Evolutionary conservation across 1,140 invertebrate species (phyloP), one percentile per base, ranked within the genome.

Genomic region (Littorina saxatilis): DNA sequence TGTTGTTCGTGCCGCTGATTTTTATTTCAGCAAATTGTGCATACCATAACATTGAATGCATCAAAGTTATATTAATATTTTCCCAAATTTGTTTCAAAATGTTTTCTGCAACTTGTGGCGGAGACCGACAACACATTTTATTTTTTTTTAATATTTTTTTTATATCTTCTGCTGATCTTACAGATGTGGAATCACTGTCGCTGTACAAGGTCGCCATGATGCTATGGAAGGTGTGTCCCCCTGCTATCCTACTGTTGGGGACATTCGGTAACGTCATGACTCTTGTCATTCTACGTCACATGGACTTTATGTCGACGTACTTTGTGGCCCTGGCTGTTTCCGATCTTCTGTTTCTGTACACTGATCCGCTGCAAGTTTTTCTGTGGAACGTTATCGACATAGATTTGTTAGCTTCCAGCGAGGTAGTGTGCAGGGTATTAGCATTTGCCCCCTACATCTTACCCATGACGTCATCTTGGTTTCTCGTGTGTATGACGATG

Each of bases 331-430:
- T 87, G 66, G 87, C 87, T 15, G 35, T 87, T 1, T 79, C 83
- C 0, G 88, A 89, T 43, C 35, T 85, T 15, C 20, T 77, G 1
- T 82, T 88, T 7, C 75, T 89, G 0, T 87, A 83, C 40, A 80
- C 79, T 0, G 88, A 87, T 0, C 82, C 88, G 0, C 76, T 87
- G 0, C 50, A 87, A n/a, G 79, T 83, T n/a, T 88, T 85, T 86
- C 66, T 89, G 4, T 77, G 40, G 0, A 79, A 68, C 39, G 32
- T 70, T 13, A 83, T 86, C 40, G 84, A 80, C 0, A 2, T 83
- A 0, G 88, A 89, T 35, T 37, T 89, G 0, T 50, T 87, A 29
- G 2, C 81, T 2, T 35, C 82, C 20, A 61, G 80, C n/a, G 47
- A 37, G 13, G n/a, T 72, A 0, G 43, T 85, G 20, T 89, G 88